Evolutionary conservation across 1,140 invertebrate species (phyloP).

Genomic region (Amyelois transitella): DNA sequence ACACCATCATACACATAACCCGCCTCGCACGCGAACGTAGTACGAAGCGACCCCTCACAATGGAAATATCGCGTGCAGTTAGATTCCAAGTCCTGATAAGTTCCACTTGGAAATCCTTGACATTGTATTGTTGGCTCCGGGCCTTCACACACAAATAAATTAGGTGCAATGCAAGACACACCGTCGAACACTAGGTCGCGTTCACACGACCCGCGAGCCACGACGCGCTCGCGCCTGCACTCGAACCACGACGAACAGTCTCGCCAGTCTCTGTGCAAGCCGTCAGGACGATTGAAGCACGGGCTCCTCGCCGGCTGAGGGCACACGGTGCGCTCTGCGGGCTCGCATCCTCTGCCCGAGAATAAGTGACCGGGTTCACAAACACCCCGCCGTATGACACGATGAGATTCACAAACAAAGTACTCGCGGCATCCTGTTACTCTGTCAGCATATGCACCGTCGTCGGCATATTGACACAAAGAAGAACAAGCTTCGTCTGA

Average conservation of each 20-base stretch:
- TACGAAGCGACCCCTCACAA: conserved; percentile 61
- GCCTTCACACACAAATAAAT: conserved; percentile 53
- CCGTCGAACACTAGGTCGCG: conserved; percentile 58
- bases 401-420: conserved; percentile 71
- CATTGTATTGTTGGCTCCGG: conserved; percentile 63
- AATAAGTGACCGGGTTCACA: conserved; percentile 69
- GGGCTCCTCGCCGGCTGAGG: conserved; percentile 57
- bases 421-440: conserved; percentile 76
- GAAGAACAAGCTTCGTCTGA: conserved; percentile 62
- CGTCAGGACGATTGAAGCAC: conserved; percentile 58
- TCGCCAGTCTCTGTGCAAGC: conserved; percentile 57
- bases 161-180: conserved; percentile 35
- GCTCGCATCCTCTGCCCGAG: conserved; percentile 59
- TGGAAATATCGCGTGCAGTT: conserved; percentile 73
- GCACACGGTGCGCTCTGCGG: conserved; percentile 46
- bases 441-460: conserved; percentile 77
- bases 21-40: conserved; percentile 54
- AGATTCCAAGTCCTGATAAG: conserved; percentile 65
- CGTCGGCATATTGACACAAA: conserved; percentile 55
- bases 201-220: conserved; percentile 46
- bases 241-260: conserved; percentile 61
- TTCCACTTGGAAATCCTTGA: conserved; percentile 61
- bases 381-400: conserved; percentile 63
- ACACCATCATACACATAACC: conserved; percentile 72
- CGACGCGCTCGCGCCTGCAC: conserved; percentile 51